phyloP scores from a whole-genome alignment of 2,113 vertebrate genomes.

The pig (Sus scrofa) region T2T-Sscrofa CM000814.6:111604501-111605000 shows the following conservation, averaged over 20 bases:
- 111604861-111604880: slow-evolving; percentile 16
- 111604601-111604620: too few species aligned
- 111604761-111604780: too few species aligned
- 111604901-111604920: not conserved
- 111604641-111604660: too few species aligned
- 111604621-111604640: too few species aligned
- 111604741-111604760: too few species aligned
- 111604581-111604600: too few species aligned
- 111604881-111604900: not conserved
- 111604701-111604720: too few species aligned
- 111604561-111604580: too few species aligned
- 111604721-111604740: too few species aligned
- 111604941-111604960: not conserved
- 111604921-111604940: not conserved
- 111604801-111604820: not conserved
- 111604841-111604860: slow-evolving; percentile 10
- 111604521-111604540: not conserved
- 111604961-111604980: not conserved
- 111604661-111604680: too few species aligned
- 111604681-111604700: too few species aligned
- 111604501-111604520: not conserved
- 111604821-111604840: slow-evolving; percentile 28
- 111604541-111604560: not conserved
- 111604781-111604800: not conserved
- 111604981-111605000: slow-evolving; percentile 26